Percentiles rank a stretch among this genome's conserved stretches.
Conservation (phyloP, 2,797 vertebrate genomes). For the Micromesistius poutassou region DNA sequence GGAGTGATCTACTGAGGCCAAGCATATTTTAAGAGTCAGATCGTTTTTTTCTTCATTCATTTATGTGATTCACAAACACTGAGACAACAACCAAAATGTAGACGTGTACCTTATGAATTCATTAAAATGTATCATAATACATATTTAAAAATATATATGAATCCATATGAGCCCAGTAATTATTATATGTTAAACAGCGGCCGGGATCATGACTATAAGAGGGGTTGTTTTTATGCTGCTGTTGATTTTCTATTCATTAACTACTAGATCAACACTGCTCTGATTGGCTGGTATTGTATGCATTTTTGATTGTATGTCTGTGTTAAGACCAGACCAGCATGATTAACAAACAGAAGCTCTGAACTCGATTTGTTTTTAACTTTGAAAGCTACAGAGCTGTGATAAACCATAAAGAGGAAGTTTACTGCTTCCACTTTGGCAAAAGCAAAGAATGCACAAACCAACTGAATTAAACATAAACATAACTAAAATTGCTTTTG, state of each 20-base stretch:
- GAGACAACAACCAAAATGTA: background rate
- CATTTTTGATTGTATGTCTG: background rate
- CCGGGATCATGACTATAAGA: too few relatives aligned
- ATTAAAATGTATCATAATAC: background rate
- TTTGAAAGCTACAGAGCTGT: background rate
- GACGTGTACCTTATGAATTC: background rate
- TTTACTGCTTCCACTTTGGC: too few relatives aligned
- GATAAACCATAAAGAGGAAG: background rate
- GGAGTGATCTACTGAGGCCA: background rate
- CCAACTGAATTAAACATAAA: too few relatives aligned
- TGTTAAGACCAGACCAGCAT: background rate
- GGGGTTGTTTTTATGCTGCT: background rate
- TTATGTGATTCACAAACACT: background rate
- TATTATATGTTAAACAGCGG: background rate
- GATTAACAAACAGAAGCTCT: too few relatives aligned
- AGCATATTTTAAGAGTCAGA: too few relatives aligned
- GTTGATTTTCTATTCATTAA: background rate
- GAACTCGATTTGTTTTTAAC: background rate
- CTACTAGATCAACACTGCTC: background rate
- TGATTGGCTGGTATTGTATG: background rate
- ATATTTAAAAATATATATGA: background rate
- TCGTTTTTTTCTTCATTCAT: too few relatives aligned
- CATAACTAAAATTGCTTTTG: background rate
- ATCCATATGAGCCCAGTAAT: background rate
- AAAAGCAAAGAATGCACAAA: too few relatives aligned